Percentiles rank a stretch among this genome's conserved stretches.
These are phyloP conservation scores for Leptinotarsa texana DNA, from an alignment of 1,140 invertebrate species.

Conservation along the genomic window DNA sequence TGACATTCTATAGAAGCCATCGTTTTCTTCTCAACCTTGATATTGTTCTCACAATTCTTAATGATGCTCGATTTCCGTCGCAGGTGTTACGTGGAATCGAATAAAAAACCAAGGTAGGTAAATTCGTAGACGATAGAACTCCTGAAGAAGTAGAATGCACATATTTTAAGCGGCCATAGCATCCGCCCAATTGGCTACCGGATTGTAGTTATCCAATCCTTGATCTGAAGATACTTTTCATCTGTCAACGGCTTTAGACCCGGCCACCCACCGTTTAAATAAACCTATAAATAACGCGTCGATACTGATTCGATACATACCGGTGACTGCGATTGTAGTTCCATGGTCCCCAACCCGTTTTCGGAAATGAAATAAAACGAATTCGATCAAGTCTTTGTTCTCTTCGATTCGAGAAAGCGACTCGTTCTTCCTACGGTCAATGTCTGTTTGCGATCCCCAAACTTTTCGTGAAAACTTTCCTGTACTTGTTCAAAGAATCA, in stretches of 20 bases:
- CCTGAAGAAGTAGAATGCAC: constrained; percentile 28
- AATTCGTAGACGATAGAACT: constrained; percentile 33
- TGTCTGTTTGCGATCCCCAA: no score
- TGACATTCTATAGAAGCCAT: no score
- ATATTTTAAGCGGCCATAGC: constrained; percentile 39
- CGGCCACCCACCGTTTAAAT: constrained; percentile 50
- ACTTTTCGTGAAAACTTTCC: no score
- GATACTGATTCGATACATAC: constrained; percentile 45
- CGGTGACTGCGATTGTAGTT: constrained; percentile 25
- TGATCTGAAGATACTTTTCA: constrained; percentile 53
- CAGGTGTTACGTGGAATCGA: constrained; percentile 20
- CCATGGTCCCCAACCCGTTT: constrained; percentile 31
- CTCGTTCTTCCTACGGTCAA: no score
- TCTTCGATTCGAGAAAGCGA: not conserved
- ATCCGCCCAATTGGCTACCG: constrained; percentile 51
- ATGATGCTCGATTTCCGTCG: constrained; percentile 3
- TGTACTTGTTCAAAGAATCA: no score
- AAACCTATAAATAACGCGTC: constrained; percentile 49
- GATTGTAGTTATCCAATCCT: constrained; percentile 51
- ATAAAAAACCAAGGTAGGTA: constrained; percentile 14
- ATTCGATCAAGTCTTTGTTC: not conserved
- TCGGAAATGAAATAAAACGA: constrained; percentile 28
- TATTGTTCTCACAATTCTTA: constrained; percentile 14
- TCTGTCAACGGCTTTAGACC: constrained; percentile 46
- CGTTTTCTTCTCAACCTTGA: not conserved